Percentiles rank a stretch among this genome's conserved stretches.
Conservation (phyloP, 92 coral and sea anemone genomes). For the Ricordea florida region DNA sequence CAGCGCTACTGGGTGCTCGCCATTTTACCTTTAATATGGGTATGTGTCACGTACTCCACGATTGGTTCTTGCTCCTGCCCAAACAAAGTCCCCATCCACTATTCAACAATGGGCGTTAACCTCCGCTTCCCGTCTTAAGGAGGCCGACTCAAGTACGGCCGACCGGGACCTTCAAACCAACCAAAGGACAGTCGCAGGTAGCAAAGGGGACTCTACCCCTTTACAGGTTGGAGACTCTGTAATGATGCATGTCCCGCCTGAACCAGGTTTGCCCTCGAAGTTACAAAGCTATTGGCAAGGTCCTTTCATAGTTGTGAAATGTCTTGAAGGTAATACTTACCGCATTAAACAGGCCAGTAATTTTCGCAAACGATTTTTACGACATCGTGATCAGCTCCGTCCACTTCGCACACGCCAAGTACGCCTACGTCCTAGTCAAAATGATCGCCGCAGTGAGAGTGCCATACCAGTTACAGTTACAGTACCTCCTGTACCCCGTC, state of each 20-base stretch:
- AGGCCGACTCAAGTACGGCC: conserved; percentile 15
- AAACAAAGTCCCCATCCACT: neutral
- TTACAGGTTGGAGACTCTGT: conserved; percentile 35
- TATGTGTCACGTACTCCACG: conserved; percentile 25
- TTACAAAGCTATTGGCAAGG: too few relatives aligned
- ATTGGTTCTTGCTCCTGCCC: conserved; percentile 34
- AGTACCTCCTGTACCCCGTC: too few relatives aligned
- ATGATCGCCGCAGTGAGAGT: too few relatives aligned
- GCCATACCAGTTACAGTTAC: too few relatives aligned
- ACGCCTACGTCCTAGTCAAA: too few relatives aligned
- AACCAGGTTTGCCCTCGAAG: conserved; percentile 37
- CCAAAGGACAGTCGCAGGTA: conserved; percentile 11
- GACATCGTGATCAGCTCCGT: too few relatives aligned
- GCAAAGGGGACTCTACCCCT: neutral
- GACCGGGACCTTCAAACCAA: conserved; percentile 5
- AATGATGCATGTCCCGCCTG: conserved; percentile 37
- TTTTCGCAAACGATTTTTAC: too few relatives aligned
- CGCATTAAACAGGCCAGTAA: too few relatives aligned
- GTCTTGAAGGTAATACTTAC: too few relatives aligned
- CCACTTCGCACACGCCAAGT: too few relatives aligned
- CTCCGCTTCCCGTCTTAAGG: conserved; percentile 37
- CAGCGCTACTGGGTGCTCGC: conserved; percentile 53
- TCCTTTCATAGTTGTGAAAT: too few relatives aligned
- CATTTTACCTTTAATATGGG: conserved; percentile 47
- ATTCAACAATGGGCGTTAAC: conserved; percentile 28